Evolutionary conservation across 1,140 invertebrate genomes (phyloP).

Genomic region (Euschistus heros): DNA sequence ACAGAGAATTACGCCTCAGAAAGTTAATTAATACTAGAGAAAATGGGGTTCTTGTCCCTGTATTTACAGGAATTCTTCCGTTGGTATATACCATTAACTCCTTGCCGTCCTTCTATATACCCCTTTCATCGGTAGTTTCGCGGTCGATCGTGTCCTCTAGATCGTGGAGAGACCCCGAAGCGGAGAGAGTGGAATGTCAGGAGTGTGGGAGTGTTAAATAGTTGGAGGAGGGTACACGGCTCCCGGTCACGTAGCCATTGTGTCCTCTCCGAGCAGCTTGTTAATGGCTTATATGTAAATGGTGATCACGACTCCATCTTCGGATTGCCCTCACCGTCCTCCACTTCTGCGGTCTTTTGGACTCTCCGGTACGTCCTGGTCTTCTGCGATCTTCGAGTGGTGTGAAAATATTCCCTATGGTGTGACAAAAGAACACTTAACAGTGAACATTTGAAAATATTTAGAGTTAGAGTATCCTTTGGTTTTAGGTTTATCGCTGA

Average conservation of each 20-base stretch:
- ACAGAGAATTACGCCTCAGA: too few relatives aligned
- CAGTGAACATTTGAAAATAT: too few relatives aligned
- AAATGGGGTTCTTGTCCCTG: too few relatives aligned
- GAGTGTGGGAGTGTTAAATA: slow-evolving; percentile 9
- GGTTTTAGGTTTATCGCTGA: too few relatives aligned
- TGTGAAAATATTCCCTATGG: too few relatives aligned
- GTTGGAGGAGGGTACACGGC: neutral
- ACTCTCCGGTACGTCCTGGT: neutral
- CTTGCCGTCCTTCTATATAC: too few relatives aligned
- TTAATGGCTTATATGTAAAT: slow-evolving; percentile 17
- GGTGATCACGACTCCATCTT: slow-evolving; percentile 11
- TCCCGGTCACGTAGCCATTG: slow-evolving; percentile 9
- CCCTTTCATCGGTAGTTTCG: too few relatives aligned
- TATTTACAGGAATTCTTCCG: too few relatives aligned
- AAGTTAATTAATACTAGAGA: too few relatives aligned
- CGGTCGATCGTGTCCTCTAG: neutral
- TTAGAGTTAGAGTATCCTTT: too few relatives aligned
- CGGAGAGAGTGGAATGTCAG: neutral
- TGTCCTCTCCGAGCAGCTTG: neutral
- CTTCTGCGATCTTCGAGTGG: neutral
- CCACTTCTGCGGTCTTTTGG: neutral
- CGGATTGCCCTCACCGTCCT: neutral
- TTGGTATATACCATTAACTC: too few relatives aligned
- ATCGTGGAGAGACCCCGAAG: neutral
- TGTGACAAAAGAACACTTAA: too few relatives aligned